These are phyloP conservation scores for Nyctibius bracteatus DNA, from an alignment of 2,113 vertebrate genomes.

Conservation along the genomic window DNA sequence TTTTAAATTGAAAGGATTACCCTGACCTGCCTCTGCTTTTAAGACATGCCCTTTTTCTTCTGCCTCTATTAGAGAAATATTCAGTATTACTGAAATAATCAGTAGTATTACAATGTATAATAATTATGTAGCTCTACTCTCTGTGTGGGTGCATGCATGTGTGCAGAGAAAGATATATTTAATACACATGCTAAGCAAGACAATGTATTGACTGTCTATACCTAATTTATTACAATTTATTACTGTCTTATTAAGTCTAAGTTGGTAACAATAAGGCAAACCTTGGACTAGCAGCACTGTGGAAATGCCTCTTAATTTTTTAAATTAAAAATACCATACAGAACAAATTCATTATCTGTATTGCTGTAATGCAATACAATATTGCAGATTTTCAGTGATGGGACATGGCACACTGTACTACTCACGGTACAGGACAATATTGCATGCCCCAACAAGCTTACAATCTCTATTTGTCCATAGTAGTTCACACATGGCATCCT, in stretches of 20 bases:
- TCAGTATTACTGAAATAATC: not conserved
- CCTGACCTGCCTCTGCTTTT: not conserved
- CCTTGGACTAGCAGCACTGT: not conserved
- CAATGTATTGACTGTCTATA: not conserved
- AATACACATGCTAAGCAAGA: not conserved
- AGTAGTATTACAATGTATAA: not conserved
- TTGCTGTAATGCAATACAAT: not conserved
- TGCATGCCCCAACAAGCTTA: not conserved
- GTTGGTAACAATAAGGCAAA: not conserved
- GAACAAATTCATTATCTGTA: not conserved
- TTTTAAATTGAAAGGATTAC: not conserved
- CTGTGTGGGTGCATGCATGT: not conserved
- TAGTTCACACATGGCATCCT: not conserved
- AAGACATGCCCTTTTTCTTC: not conserved
- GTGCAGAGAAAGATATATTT: not conserved
- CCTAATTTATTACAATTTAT: not conserved
- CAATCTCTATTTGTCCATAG: accelerated
- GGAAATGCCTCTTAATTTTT: not conserved
- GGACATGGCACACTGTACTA: accelerated
- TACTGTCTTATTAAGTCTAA: not conserved
- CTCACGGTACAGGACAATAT: not conserved
- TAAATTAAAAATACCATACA: not conserved
- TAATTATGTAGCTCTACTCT: not conserved
- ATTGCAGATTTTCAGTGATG: not conserved
- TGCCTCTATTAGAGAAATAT: not conserved